Evolutionary conservation across 35 echinoderm and acorn worm genomes (phyloP).

Genomic region (Patiria miniata): DNA sequence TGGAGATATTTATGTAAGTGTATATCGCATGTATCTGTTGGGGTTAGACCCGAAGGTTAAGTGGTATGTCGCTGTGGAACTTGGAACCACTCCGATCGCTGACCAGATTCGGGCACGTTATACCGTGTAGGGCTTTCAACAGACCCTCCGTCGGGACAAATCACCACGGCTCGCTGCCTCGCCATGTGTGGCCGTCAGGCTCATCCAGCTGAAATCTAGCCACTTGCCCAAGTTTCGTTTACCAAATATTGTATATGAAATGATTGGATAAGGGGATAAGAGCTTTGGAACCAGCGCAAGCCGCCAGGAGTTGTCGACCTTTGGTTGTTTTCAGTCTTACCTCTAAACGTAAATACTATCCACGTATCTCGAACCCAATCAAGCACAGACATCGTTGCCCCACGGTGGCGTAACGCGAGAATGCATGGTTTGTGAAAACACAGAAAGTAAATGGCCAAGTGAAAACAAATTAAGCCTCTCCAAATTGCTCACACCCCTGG

Average conservation of each 20-base stretch:
- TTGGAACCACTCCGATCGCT: not conserved
- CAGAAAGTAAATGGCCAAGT: slow-evolving; percentile 14
- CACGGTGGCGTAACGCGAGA: not conserved
- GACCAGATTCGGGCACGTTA: not conserved
- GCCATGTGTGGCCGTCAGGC: slow-evolving; percentile 6
- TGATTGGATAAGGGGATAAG: slow-evolving; percentile 28
- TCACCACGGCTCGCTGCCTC: slow-evolving; percentile 26
- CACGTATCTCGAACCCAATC: not conserved
- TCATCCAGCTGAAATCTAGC: not conserved
- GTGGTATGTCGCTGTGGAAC: not conserved
- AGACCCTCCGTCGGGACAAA: not conserved
- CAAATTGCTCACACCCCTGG: not conserved
- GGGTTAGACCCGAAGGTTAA: not conserved
- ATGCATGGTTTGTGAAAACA: slow-evolving; percentile 23
- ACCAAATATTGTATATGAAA: slow-evolving; percentile 26
- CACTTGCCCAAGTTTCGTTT: slow-evolving; percentile 25
- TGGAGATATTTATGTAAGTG: not conserved
- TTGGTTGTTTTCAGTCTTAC: slow-evolving; percentile 16
- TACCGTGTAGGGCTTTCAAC: not conserved
- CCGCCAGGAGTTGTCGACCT: slow-evolving; percentile 22
- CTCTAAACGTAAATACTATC: slow-evolving; percentile 5
- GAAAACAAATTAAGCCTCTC: slow-evolving; percentile 28
- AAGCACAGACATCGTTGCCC: not conserved
- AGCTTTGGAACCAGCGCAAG: not conserved
- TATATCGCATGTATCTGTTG: slow-evolving; percentile 12